Conservation (phyloP, 2,797 vertebrate species). For the Falco concolor region DNA sequence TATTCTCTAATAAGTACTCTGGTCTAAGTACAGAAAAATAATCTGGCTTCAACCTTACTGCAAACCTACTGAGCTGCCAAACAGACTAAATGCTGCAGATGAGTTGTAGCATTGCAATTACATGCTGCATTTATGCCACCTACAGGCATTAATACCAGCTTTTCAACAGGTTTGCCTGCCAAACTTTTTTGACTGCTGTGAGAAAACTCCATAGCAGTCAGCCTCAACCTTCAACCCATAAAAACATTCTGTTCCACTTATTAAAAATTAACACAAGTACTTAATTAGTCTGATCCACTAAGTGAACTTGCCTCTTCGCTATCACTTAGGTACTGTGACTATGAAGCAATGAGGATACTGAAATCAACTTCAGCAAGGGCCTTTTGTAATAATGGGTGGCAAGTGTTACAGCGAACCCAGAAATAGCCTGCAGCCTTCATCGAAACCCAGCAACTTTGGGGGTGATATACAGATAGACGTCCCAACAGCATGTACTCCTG, state of each 20-base stretch:
- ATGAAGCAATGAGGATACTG: background rate
- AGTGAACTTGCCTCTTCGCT: background rate
- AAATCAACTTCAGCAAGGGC: background rate
- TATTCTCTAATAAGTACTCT: background rate
- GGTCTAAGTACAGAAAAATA: background rate
- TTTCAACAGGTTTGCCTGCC: background rate
- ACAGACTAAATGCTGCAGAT: background rate
- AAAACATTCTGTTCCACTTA: background rate
- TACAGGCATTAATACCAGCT: slow-evolving; percentile 22
- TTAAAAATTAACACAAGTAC: background rate
- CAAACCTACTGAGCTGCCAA: background rate
- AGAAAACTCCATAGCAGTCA: background rate
- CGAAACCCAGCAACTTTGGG: background rate
- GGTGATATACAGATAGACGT: background rate
- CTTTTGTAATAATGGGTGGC: background rate
- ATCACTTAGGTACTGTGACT: background rate
- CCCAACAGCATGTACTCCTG: background rate
- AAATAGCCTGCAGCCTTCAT: background rate
- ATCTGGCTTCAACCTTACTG: background rate
- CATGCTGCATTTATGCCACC: slow-evolving; percentile 50
- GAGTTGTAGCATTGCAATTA: background rate
- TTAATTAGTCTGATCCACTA: background rate
- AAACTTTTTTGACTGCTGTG: background rate
- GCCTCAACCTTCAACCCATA: background rate
- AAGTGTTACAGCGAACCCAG: background rate